A percentile compares a stretch with the other conserved stretches of the same genome.
Evolutionary conservation across 2,113 vertebrate species (phyloP).

Genomic region (Nesoenas mayeri): DNA sequence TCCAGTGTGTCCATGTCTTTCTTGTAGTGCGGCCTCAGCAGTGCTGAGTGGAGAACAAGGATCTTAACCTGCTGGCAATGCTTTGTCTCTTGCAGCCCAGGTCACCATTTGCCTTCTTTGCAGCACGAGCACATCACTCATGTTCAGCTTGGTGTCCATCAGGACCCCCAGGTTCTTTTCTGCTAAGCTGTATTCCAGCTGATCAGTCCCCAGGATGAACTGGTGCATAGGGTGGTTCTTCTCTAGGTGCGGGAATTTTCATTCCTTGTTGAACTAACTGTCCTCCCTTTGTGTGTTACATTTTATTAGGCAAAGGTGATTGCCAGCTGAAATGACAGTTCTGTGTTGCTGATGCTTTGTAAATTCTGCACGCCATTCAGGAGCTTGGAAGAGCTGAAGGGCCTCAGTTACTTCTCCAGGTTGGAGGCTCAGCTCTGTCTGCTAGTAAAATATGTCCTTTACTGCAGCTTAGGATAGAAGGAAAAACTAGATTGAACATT

Average conservation of each 20-base stretch:
- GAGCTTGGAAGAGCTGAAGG: neutral
- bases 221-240: neutral
- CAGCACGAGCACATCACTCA: too few species aligned
- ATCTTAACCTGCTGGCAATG: neutral
- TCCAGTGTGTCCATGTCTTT: too few species aligned
- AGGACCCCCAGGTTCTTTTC: too few species aligned
- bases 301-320: neutral
- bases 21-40: neutral
- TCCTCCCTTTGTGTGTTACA: neutral
- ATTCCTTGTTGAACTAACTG: neutral
- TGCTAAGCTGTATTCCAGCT: neutral
- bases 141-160: too few species aligned
- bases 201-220: neutral
- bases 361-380: neutral
- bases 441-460: neutral
- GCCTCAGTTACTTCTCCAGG: neutral
- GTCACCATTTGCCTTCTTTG: too few species aligned
- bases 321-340: neutral
- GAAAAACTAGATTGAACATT: neutral
- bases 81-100: neutral
- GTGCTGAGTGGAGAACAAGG: neutral
- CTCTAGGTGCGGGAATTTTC: neutral
- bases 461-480: neutral
- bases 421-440: neutral
- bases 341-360: neutral